A percentile compares a stretch with the other conserved stretches of the same genome.
phyloP scores from a whole-genome alignment of 2,797 vertebrate genomes.

The Botia almorhae region DNA sequence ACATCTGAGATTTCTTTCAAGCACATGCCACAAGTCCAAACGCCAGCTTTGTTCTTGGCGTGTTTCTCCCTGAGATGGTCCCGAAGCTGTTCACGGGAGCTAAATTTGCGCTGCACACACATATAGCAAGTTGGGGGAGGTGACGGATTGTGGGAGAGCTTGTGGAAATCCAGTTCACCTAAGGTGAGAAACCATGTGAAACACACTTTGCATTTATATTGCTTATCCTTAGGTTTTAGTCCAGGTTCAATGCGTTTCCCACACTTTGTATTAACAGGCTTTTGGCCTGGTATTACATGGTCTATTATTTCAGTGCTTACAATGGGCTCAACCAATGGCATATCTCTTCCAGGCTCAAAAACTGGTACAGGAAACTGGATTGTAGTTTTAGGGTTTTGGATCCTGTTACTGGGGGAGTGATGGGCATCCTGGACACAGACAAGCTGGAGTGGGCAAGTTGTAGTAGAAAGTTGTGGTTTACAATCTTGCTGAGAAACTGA shows the following conservation, averaged over 20 bases:
- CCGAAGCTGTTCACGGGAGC: constrained; percentile 92
- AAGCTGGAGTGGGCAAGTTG: constrained; percentile 56
- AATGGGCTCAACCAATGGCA: constrained; percentile 62
- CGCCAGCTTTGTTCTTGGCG: constrained; percentile 88
- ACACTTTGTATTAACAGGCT: constrained; percentile 71
- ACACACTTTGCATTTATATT: constrained; percentile 96
- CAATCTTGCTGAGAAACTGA: constrained; percentile 69
- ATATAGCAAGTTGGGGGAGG: constrained; percentile 98
- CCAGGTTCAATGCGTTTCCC: constrained; percentile 77
- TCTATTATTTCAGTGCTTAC: constrained; percentile 65
- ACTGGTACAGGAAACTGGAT: constrained; percentile 85
- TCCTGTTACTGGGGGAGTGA: constrained; percentile 79
- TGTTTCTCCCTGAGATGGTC: constrained; percentile 96
- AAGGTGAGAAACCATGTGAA: constrained; percentile 94
- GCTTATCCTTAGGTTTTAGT: constrained; percentile 86
- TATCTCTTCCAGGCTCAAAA: constrained; percentile 77
- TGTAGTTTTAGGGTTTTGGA: constrained; percentile 81
- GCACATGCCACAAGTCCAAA: constrained; percentile 98
- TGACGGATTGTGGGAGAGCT: constrained; percentile 92
- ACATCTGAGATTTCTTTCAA: constrained; percentile 94
- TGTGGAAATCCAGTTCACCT: constrained; percentile 95
- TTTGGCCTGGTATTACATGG: constrained; percentile 71
- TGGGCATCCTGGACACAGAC: constrained; percentile 60
- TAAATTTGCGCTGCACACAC: constrained; percentile 97
- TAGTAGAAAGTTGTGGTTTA: constrained; percentile 66